Conservation (phyloP, 2,888 invertebrate genomes). For the Caenorhabditis virilis region DNA sequence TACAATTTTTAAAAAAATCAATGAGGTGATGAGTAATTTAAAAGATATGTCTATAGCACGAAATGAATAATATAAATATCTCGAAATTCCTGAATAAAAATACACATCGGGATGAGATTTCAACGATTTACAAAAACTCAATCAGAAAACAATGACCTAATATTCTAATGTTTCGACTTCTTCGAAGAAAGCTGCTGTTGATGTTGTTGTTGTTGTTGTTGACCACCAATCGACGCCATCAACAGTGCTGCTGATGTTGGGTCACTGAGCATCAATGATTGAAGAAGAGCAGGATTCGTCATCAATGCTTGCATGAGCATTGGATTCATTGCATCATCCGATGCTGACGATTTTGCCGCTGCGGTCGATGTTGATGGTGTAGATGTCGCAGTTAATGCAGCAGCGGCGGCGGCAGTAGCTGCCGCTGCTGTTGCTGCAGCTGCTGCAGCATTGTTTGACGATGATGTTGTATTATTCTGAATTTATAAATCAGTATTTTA, state of each 20-base stretch:
- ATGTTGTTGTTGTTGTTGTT: no score
- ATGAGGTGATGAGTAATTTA: no score
- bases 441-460: background rate
- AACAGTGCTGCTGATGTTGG: slow-evolving; percentile 6
- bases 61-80: background rate
- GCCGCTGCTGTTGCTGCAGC: slow-evolving; percentile 1
- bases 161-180: slow-evolving; percentile 29
- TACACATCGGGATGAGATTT: no score
- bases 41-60: background rate
- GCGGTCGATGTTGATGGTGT: slow-evolving; percentile 1
- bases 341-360: background rate
- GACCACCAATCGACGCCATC: slow-evolving; percentile 10
- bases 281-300: slow-evolving; percentile 22
- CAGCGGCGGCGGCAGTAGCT: slow-evolving; percentile 12
- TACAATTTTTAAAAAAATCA: no score
- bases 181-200: slow-evolving; percentile 15
- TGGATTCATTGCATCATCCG: slow-evolving; percentile 40
- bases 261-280: slow-evolving; percentile 23
- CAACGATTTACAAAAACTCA: background rate
- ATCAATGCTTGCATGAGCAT: slow-evolving; percentile 20
- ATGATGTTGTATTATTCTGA: background rate
- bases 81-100: background rate
- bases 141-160: background rate
- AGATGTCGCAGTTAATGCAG: background rate
- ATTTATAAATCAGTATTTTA: background rate